phyloP scores from a whole-genome alignment of 2,888 invertebrate species.

The Acrocyrtus sp. region DNA sequence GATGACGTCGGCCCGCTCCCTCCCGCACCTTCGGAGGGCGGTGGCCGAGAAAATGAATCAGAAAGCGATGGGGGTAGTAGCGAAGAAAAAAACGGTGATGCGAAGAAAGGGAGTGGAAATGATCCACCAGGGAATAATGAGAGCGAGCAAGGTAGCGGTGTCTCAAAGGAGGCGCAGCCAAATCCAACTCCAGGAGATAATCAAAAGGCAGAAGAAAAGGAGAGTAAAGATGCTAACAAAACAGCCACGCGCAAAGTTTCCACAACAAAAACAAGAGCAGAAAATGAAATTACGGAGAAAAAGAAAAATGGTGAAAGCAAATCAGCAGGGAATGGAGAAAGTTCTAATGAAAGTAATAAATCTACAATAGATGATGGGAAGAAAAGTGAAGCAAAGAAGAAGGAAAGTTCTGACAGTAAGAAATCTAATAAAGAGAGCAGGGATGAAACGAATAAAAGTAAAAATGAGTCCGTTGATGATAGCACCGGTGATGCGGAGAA shows the following conservation, averaged over 20 bases:
- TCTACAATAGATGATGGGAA: neutral
- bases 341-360: neutral
- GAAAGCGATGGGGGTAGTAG: neutral
- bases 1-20: neutral
- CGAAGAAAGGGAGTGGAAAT: neutral
- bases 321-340: neutral
- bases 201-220: neutral
- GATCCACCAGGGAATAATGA: neutral
- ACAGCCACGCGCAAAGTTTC: neutral
- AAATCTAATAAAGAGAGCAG: no score
- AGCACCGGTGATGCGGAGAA: no score
- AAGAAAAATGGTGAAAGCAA: neutral
- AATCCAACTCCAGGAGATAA: neutral
- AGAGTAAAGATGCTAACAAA: neutral
- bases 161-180: neutral
- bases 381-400: neutral
- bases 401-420: neutral
- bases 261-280: neutral
- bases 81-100: neutral
- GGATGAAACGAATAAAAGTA: no score
- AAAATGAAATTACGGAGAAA: neutral
- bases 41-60: neutral
- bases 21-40: neutral
- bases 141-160: neutral
- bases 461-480: no score